phyloP scores from a whole-genome alignment of 2,113 vertebrate species.

The Entelurus aequoreus region DNA sequence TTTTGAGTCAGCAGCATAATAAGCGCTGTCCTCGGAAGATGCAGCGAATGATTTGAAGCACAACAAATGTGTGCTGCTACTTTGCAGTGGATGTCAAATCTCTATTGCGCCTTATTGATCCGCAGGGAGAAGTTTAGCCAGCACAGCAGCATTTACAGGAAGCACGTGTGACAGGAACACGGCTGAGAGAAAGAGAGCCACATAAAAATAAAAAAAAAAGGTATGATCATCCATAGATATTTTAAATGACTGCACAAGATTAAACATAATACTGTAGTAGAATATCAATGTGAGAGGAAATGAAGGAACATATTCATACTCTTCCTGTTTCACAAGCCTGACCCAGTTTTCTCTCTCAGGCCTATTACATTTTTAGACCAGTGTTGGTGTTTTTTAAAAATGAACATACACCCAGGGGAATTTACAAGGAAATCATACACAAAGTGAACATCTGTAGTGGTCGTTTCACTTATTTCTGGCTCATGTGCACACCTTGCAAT shows the following conservation, averaged over 20 bases:
- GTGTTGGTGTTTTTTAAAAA: too few species aligned
- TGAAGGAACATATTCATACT: neutral
- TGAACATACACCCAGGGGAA: neutral
- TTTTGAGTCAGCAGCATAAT: neutral
- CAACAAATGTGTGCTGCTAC: constrained; percentile 1
- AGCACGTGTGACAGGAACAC: neutral
- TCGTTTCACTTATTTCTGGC: neutral
- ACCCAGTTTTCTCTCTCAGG: neutral
- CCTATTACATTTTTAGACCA: neutral
- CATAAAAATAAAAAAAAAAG: neutral
- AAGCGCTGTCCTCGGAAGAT: neutral
- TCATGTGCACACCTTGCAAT: neutral
- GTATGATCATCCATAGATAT: neutral
- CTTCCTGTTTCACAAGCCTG: constrained; percentile 3
- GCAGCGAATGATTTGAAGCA: constrained; percentile 1
- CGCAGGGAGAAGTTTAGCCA: constrained; percentile 1
- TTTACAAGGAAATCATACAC: neutral
- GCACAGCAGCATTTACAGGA: constrained; percentile 7
- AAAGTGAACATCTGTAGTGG: neutral
- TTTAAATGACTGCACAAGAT: constrained; percentile 1
- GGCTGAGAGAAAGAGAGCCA: neutral
- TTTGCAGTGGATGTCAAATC: constrained; percentile 5
- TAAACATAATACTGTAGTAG: constrained; percentile 4
- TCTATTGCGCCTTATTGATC: constrained; percentile 5
- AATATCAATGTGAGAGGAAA: constrained; percentile 3